These are phyloP conservation scores for Ctenomys sociabilis DNA, from an alignment of 2,113 vertebrate genomes.

Conservation along the genomic window DNA sequence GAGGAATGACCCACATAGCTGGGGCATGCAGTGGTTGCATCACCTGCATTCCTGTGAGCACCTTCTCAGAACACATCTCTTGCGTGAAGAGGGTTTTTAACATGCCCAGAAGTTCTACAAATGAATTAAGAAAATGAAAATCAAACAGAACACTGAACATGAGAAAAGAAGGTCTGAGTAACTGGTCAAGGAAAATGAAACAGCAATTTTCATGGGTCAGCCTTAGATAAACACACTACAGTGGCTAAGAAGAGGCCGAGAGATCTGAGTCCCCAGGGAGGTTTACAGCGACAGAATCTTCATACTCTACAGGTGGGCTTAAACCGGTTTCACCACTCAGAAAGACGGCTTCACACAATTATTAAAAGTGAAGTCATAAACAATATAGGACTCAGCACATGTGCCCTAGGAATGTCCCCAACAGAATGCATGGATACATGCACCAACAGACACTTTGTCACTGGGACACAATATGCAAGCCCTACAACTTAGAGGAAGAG, in stretches of 20 bases:
- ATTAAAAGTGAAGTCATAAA: neutral
- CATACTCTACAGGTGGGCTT: fast-evolving
- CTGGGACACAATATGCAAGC: neutral
- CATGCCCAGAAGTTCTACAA: neutral
- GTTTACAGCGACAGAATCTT: fast-evolving
- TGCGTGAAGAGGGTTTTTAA: neutral
- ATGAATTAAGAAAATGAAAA: neutral
- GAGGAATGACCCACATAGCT: neutral
- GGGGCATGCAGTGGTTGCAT: neutral
- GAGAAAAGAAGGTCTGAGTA: neutral
- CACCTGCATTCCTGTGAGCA: neutral
- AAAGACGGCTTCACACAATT: neutral
- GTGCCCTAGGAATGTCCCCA: neutral
- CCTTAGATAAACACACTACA: no score
- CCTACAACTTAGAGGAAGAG: neutral
- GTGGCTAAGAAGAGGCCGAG: neutral
- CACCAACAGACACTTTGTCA: neutral
- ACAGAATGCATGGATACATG: neutral
- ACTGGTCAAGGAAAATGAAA: neutral
- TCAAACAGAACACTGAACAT: neutral
- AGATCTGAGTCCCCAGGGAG: neutral
- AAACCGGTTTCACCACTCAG: neutral
- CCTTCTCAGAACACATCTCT: neutral
- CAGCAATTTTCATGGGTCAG: neutral
- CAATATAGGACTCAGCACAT: neutral